Evolutionary conservation across 2,113 vertebrate genomes (phyloP).

Genomic region (Poeciliopsis turrubarensis): DNA sequence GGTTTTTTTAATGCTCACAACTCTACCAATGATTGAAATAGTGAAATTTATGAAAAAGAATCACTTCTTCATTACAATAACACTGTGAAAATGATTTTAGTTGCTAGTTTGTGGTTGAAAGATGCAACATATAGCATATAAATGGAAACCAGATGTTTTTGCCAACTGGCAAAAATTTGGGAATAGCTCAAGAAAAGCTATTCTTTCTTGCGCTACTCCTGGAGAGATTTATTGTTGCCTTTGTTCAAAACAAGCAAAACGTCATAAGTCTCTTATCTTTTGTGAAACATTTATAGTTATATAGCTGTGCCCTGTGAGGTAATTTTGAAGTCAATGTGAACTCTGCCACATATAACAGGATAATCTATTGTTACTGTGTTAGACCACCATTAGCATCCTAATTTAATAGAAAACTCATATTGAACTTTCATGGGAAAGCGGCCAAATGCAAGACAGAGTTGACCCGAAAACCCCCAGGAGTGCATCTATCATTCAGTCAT

Average conservation of each 20-base stretch:
- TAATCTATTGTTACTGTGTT: constrained; percentile 47
- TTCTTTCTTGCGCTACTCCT: neutral
- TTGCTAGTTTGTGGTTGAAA: too few relatives aligned
- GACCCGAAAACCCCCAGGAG: constrained; percentile 27
- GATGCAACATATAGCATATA: too few relatives aligned
- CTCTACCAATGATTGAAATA: too few relatives aligned
- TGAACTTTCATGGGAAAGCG: constrained; percentile 36
- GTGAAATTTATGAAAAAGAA: too few relatives aligned
- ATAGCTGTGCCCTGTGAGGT: constrained; percentile 19
- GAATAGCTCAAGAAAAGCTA: too few relatives aligned
- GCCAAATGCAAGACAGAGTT: constrained; percentile 42
- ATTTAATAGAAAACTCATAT: constrained; percentile 43
- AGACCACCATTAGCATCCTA: constrained; percentile 32
- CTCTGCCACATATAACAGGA: constrained; percentile 19
- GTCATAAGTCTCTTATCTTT: neutral
- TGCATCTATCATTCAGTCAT: constrained; percentile 11
- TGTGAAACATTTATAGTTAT: neutral
- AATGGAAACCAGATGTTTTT: too few relatives aligned
- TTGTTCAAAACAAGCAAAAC: neutral
- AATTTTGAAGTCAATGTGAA: constrained; percentile 18
- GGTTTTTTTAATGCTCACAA: too few relatives aligned
- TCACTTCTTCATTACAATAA: too few relatives aligned
- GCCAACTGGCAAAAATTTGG: too few relatives aligned
- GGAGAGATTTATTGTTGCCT: neutral
- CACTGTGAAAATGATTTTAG: too few relatives aligned